A percentile compares a stretch with the other conserved stretches of the same genome.
These are phyloP conservation scores for Kobus ellipsiprymnus DNA, from an alignment of 2,113 vertebrate species.

Conservation along the genomic window DNA sequence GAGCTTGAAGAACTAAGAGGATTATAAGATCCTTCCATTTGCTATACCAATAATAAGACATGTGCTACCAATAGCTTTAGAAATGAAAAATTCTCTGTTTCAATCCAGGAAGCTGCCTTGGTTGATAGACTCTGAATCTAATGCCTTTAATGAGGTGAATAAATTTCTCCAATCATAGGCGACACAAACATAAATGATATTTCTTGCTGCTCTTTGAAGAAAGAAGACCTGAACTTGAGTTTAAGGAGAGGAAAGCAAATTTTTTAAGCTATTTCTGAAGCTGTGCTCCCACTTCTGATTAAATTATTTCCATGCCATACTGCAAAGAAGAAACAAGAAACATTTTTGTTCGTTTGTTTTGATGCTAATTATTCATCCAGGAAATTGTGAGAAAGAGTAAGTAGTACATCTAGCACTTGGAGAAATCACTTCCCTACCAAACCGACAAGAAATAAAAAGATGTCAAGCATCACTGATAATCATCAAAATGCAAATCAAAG, in stretches of 20 bases:
- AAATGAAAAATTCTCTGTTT: slow-evolving; percentile 28
- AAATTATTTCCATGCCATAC: background rate
- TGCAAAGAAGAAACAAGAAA: background rate
- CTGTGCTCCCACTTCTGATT: background rate
- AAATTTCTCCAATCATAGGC: background rate
- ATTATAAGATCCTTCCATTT: slow-evolving; percentile 35
- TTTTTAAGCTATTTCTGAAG: background rate
- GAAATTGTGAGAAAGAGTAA: background rate
- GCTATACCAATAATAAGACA: background rate
- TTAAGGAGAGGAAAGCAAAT: background rate
- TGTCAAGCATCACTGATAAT: background rate
- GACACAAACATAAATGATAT: background rate
- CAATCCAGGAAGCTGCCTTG: background rate
- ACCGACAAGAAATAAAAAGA: background rate
- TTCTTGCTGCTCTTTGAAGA: background rate
- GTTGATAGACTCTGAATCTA: background rate
- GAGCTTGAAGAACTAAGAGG: background rate
- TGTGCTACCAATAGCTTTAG: slow-evolving; percentile 44
- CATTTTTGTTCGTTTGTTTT: background rate
- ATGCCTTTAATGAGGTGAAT: background rate
- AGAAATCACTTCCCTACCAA: background rate
- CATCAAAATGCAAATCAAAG: background rate
- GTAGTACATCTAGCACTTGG: background rate
- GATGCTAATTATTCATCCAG: background rate
- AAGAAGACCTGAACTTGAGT: background rate